These are phyloP conservation scores for Brachypterus glaber DNA, from an alignment of 2,888 invertebrate species.

Conservation along the genomic window DNA sequence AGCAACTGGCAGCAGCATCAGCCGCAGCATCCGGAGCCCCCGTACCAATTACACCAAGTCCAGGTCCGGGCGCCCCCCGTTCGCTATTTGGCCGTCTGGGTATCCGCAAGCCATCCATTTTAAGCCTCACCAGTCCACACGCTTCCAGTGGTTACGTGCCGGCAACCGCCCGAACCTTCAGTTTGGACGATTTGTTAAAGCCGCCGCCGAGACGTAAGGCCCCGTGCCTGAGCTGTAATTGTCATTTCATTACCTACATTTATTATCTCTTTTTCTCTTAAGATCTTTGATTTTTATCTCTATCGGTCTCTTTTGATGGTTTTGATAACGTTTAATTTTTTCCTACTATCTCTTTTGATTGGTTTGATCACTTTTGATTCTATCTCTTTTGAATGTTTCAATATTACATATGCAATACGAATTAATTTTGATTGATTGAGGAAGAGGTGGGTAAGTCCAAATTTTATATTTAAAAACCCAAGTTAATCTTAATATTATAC, in stretches of 20 bases:
- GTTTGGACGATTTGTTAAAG: conserved; percentile 81
- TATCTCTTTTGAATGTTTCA: too few relatives aligned
- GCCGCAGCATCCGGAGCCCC: conserved; percentile 36
- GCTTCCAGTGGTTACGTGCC: conserved; percentile 42
- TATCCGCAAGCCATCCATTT: conserved; percentile 80
- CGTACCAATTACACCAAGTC: conserved; percentile 37
- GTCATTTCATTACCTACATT: conserved; percentile 13
- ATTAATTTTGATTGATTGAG: too few relatives aligned
- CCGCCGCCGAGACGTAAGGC: conserved; percentile 74
- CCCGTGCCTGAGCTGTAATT: conserved; percentile 28
- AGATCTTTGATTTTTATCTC: too few relatives aligned
- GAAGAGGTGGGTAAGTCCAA: too few relatives aligned
- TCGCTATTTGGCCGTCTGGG: conserved; percentile 75
- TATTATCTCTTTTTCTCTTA: conserved; percentile 20
- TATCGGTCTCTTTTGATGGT: too few relatives aligned
- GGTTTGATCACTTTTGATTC: too few relatives aligned
- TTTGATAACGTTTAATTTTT: too few relatives aligned
- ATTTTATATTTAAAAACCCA: too few relatives aligned
- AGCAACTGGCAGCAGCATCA: conserved; percentile 46
- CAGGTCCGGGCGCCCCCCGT: conserved; percentile 49
- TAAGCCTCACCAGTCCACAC: conserved; percentile 66
- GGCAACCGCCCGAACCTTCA: conserved; percentile 71
- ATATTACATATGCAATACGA: too few relatives aligned
- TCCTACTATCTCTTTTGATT: too few relatives aligned
- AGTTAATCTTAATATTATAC: too few relatives aligned